Evolutionary conservation across 2,113 vertebrate species (phyloP).

Genomic region (Tinamus guttatus): DNA sequence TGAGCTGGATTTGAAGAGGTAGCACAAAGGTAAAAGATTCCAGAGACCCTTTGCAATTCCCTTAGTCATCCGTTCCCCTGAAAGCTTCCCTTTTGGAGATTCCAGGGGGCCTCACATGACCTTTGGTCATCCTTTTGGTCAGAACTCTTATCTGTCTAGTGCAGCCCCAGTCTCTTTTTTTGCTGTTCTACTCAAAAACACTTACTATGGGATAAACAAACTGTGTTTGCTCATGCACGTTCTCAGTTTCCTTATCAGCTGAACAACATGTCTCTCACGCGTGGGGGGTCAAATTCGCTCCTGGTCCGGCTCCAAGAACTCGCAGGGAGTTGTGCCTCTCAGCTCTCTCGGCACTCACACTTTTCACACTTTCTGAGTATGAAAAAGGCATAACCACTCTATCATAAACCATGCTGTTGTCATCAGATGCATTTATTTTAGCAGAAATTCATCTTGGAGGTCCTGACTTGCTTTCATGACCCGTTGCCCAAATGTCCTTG

Average conservation of each 20-base stretch:
- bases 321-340: neutral
- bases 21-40: constrained; percentile 22
- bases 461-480: neutral
- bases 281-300: neutral
- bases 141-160: constrained; percentile 57
- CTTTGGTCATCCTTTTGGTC: constrained; percentile 39
- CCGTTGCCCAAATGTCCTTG: neutral
- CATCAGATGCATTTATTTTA: neutral
- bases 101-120: neutral
- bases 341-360: fast-evolving
- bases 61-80: constrained; percentile 58
- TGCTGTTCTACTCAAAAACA: neutral
- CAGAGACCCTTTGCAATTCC: constrained; percentile 42
- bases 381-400: neutral
- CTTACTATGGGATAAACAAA: constrained; percentile 35
- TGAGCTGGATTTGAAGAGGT: constrained; percentile 40
- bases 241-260: constrained; percentile 54
- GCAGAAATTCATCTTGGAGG: neutral
- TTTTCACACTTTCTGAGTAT: fast-evolving
- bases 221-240: constrained; percentile 34
- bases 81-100: constrained; percentile 48
- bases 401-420: neutral
- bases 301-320: constrained; percentile 54
- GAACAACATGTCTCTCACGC: neutral
- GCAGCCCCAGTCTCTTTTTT: constrained; percentile 1